These are phyloP conservation scores for Bombus superbus DNA, from an alignment of 1,140 invertebrate species.

Conservation along the genomic window DNA sequence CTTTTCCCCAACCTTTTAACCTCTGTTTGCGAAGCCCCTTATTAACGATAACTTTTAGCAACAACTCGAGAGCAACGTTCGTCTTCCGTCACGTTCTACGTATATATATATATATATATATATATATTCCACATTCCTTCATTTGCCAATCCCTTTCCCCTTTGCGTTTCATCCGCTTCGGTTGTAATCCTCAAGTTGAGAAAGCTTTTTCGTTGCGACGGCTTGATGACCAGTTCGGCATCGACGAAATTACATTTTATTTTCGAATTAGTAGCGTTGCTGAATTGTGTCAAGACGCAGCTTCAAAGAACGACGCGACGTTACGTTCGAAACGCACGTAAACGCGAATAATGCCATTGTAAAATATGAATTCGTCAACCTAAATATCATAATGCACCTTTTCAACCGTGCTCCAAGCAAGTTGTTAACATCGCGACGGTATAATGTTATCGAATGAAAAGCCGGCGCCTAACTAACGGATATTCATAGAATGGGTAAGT, in stretches of 20 bases:
- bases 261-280: neutral
- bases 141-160: neutral
- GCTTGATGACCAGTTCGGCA: neutral
- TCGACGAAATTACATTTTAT: too few species aligned
- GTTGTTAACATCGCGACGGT: neutral
- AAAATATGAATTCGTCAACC: constrained; percentile 33
- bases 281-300: neutral
- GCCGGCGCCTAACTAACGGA: neutral
- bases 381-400: constrained; percentile 8
- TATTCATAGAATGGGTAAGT: neutral
- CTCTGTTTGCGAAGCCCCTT: constrained; percentile 42
- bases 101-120: constrained; percentile 31
- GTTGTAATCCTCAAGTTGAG: neutral
- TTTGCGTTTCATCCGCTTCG: neutral
- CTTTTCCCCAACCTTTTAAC: constrained; percentile 53
- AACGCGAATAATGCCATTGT: neutral
- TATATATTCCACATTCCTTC: neutral
- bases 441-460: constrained; percentile 8
- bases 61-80: constrained; percentile 24
- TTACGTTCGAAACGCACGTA: neutral
- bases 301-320: neutral
- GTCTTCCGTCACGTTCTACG: neutral
- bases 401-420: neutral
- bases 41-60: constrained; percentile 40
- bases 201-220: neutral